phyloP scores from a whole-genome alignment of 2,113 vertebrate species.

The Grantiella picta region DNA sequence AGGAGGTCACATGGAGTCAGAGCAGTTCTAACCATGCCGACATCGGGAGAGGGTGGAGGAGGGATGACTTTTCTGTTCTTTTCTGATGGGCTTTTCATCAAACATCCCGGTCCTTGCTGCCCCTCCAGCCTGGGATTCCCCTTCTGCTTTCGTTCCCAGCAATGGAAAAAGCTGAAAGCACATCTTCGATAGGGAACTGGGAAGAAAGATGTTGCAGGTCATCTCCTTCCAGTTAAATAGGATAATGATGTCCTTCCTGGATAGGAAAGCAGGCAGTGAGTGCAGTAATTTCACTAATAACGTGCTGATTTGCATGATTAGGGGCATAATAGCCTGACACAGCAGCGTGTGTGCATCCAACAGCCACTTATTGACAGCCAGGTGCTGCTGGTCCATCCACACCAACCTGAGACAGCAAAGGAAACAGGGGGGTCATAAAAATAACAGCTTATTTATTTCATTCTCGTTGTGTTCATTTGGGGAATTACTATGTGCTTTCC shows the following conservation, averaged over 20 bases:
- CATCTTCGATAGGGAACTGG: fast-evolving
- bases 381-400: not conserved
- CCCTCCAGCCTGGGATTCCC: not conserved
- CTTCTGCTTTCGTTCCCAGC: not conserved
- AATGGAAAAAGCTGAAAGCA: not conserved
- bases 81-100: not conserved
- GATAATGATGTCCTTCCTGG: not conserved
- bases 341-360: not conserved
- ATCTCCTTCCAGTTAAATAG: not conserved
- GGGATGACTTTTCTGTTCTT: not conserved
- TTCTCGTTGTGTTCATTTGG: not conserved
- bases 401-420: not conserved
- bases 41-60: not conserved
- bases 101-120: not conserved
- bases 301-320: not conserved
- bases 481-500: slow-evolving; percentile 3
- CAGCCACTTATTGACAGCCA: not conserved
- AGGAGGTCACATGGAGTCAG: not conserved
- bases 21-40: not conserved
- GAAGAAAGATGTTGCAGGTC: not conserved
- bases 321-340: not conserved
- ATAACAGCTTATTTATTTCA: slow-evolving; percentile 13
- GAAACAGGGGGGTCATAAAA: not conserved
- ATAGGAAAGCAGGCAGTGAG: not conserved
- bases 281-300: slow-evolving; percentile 1